Evolutionary conservation across 1,140 invertebrate species (phyloP), one percentile per base, ranked within the genome.

Genomic region (Teleogryllus occipitalis): DNA sequence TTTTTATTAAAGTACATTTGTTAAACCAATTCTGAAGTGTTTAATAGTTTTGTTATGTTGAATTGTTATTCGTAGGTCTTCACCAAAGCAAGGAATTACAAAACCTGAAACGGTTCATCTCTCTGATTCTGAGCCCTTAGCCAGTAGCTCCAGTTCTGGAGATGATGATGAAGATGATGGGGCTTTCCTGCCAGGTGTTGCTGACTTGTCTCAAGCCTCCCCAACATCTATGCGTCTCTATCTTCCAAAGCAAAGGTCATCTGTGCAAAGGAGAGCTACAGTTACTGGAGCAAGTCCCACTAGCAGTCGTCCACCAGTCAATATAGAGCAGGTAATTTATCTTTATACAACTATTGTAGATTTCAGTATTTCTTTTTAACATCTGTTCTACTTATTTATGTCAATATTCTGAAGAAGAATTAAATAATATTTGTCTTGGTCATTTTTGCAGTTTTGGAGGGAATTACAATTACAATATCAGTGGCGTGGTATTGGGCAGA

Each of bases 261-360:
- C 90, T 77, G 91, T 95, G 22, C 94, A 95, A 85, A 89, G 96
- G 14, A 87, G 96, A 46, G 95, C 96, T 77, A 96, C 95, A 8
- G 95, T 97, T 82, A 95, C 95, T 82, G 95, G 96, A 8, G 93
- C 92, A 75, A 94, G 91, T 81, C 93, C 94, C 18, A 91, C 90
- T 7, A 87, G 90, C 74, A 91, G 91, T 80, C 85, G 90, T 78
- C 89, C 93, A 76, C 89, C 89, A 80, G 86, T 91, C 80, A 89
- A 90, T 83, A 88, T 93, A 77, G 91, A 93, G 82, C 89, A 92
- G 87, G 90, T 91, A 8, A 21, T 8, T 75, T 65, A 65, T 18
- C 18, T 65, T 65, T 65, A 65, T 65, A 65, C 54, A 65, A 14
- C 54, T 18, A 7, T 65, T 10, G 7, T 14, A 65, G 7, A 65